Evolutionary conservation across 2,113 vertebrate species (phyloP), one percentile per base, ranked within the genome.

Genomic region (Calonectris borealis): DNA sequence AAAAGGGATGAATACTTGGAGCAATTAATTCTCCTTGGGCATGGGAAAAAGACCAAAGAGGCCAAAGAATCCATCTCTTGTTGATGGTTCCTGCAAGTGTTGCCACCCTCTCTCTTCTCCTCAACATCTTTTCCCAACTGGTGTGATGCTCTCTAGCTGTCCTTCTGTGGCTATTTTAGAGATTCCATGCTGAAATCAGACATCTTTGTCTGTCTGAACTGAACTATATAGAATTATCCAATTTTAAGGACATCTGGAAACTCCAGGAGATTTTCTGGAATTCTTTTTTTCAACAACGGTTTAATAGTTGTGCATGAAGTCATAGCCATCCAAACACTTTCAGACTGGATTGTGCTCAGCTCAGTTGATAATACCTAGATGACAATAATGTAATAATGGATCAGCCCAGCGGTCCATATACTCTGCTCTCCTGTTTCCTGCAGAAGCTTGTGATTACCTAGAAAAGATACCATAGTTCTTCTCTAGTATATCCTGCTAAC

Each of bases 221-320:
- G 44, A 81, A 38, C 73, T 64, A 40, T 38, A 72, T 11, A 46
- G 64, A 79, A 87, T 82, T 84, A 76, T 72, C 46, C 66, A 32
- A 61, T 82, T 92, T 70, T 82, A 92, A 89, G 81, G 69, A 84
- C 64, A 89, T 89, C 65, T 89, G 77, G 72, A 87, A 60, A 84
- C 70, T 80, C 34, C 65, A 21, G 58, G 52, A 91, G 48, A 88
- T 76, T 91, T 91, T 96, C 79, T 95, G 58, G 31, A 80, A 65
- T 54, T 66, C 61, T 85, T 87, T 81, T 83, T 61, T 83, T 66
- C 60, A 75, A 62, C 65, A 69, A 46, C 24, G 24, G 16, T 88
- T 88, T 75, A 91, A 64, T 52, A 69, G 44, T 21, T 76, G 19
- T 72, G 58, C 36, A 62, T 93, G 91, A 92, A 91, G 49, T 86